Evolutionary conservation across 1,140 invertebrate genomes (phyloP).

Genomic region (Trichonephila inaurata): DNA sequence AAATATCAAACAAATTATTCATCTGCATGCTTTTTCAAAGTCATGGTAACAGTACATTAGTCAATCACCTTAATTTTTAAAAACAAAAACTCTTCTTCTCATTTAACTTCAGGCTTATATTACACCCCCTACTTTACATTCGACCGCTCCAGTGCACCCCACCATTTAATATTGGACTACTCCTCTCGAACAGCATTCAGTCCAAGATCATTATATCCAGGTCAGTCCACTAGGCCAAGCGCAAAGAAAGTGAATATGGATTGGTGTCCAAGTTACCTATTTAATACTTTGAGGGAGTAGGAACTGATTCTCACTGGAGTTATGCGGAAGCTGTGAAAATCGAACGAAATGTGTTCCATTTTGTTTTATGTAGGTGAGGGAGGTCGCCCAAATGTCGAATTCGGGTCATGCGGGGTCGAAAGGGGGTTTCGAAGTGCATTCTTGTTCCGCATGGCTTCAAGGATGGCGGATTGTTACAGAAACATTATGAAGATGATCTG

Average conservation of each 20-base stretch:
- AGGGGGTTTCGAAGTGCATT: neutral
- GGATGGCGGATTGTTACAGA: neutral
- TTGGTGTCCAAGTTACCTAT: neutral
- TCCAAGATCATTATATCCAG: neutral
- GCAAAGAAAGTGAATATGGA: neutral
- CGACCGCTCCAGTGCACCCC: too few species aligned
- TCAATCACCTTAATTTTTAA: too few species aligned
- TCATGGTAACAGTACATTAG: too few species aligned
- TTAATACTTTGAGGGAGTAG: neutral
- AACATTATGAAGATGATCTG: neutral
- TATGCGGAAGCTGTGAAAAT: slow-evolving; percentile 1
- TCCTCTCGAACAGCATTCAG: too few species aligned
- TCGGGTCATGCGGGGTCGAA: neutral
- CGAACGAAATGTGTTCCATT: slow-evolving; percentile 14
- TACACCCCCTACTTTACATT: too few species aligned
- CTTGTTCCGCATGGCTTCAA: neutral
- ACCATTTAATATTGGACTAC: too few species aligned
- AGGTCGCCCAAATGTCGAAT: slow-evolving; percentile 6
- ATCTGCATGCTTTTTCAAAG: too few species aligned
- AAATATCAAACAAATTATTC: too few species aligned
- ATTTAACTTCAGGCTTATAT: too few species aligned
- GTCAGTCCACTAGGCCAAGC: neutral
- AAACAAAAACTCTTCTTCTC: too few species aligned
- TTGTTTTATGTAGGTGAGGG: slow-evolving; percentile 10
- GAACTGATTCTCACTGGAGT: neutral